Evolutionary conservation across 1,140 invertebrate species (phyloP).

Genomic region (Penaeus chinensis): DNA sequence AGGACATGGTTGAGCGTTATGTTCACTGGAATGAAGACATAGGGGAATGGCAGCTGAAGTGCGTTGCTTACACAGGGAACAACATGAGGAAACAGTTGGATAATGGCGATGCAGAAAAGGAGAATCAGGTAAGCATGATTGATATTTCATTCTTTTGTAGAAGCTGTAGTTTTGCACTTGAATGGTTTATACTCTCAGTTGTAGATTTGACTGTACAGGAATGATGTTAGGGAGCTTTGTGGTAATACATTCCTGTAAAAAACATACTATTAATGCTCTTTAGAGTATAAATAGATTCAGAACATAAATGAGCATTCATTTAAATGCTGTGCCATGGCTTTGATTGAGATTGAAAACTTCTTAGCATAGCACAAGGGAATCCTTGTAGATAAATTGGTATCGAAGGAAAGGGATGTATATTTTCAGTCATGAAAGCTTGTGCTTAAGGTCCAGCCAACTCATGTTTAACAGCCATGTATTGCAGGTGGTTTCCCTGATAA

Average conservation of each 20-base stretch:
- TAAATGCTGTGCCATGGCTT: too few relatives aligned
- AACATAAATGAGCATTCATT: too few relatives aligned
- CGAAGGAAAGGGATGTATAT: too few relatives aligned
- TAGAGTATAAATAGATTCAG: too few relatives aligned
- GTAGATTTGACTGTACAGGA: not conserved
- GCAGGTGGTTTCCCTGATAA: too few relatives aligned
- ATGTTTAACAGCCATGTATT: too few relatives aligned
- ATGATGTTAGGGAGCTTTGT: not conserved
- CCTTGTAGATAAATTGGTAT: too few relatives aligned
- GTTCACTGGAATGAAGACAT: constrained; percentile 98
- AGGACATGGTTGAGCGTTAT: constrained; percentile 92
- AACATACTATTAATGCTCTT: too few relatives aligned
- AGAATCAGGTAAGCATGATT: constrained; percentile 52
- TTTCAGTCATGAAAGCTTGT: too few relatives aligned
- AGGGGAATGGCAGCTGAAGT: constrained; percentile 97
- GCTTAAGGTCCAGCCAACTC: too few relatives aligned
- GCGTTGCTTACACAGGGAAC: constrained; percentile 98
- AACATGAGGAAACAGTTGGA: constrained; percentile 79
- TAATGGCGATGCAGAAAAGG: constrained; percentile 46
- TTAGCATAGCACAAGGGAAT: too few relatives aligned
- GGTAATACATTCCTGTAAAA: not conserved
- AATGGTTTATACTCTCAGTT: not conserved
- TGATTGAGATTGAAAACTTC: too few relatives aligned
- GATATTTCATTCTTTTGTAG: not conserved
- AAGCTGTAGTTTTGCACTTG: not conserved